Evolutionary conservation across 2,797 vertebrate genomes (phyloP), one percentile per base, ranked within the genome.

Genomic region (Nothura maculosa): DNA sequence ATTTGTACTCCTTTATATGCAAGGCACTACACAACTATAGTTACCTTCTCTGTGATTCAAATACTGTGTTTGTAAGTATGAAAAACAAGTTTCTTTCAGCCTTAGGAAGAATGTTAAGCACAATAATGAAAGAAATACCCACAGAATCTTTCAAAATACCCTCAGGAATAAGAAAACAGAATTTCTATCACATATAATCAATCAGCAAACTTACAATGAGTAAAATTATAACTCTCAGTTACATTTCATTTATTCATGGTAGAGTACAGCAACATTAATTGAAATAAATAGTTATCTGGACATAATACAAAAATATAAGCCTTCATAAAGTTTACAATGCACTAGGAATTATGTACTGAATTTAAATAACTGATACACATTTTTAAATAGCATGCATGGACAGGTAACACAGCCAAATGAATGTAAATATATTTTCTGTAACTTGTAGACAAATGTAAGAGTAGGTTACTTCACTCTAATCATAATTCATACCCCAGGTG

Each of bases 281-380:
- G 72, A 92, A 88, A 87, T 68, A 90, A 58, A 92, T 69, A 93
- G 12, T 62, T 85, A 69, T 67, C 70, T 70, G 14, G 64, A 89
- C 9, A 30, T 42, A 92, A 92, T 95, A 96, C 47, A 96, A 97
- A 97, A 97, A 96, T 93, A 96, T 85, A 96, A 87, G 12, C 77
- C 72, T 89, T 81, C 74, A 83, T 81, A 79, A 91, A 81, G 38
- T 88, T 90, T 64, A 55, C 34, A 67, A 30, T 70, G 28, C 73
- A 30, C 32, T 68, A 82, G 27, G 22, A 87, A 64, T 82, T 70
- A 72, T 0, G 2, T n/a, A 67, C 7, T 69, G 54, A 89, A 30
- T 63, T 75, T 82, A n/a, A 58, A 45, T 17, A 74, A 36, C 12
- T 45, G 12, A 54, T 28, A 54, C 3, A 27, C 12, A 86, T 48